Evolutionary conservation across 2,113 vertebrate genomes (phyloP), one percentile per base, ranked within the genome.

Genomic region (Podiceps cristatus): DNA sequence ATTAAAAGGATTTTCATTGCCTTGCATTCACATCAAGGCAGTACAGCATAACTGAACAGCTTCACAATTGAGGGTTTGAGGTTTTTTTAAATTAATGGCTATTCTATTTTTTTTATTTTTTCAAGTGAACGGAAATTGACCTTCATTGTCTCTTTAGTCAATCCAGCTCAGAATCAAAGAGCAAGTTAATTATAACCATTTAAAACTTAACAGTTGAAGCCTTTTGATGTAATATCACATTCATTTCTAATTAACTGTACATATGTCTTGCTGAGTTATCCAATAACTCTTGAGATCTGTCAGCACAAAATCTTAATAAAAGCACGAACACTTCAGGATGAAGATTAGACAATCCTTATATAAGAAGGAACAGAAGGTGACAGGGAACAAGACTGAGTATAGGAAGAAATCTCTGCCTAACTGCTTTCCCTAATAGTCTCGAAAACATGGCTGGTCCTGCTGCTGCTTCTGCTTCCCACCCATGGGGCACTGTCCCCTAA

Each of bases 161-260:
- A 76, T 77, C 93, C 63, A 85, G 80, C 88, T 97, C 91, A 97
- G 87, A 97, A 97, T 98, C 97, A 97, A 96, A 97, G 92, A 97
- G 88, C 86, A 96, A 93, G 92, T 97, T 96, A 98, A 98, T 98
- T 98, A 98, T 93, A 96, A 93, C 91, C 94, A 97, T 98, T 98
- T 96, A 96, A 97, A 96, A 95, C 87, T 92, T 96, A 91, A 96
- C 92, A 95, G 92, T 97, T 97, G 96, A 98, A 96, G 95, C 13
- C 96, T 92, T 98, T 98, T 98, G 96, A 97, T 96, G 93, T 98
- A 96, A 93, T 97, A 97, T 94, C 84, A 0, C 97, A 97, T 97
- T 98, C 91, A 94, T 95, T 98, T 95, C 96, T 98, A 95, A 98
- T 97, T 97, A 97, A 96, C 95, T 88, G 90, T 97, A 96, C 94